phyloP scores from a whole-genome alignment of 2,113 vertebrate species.

The Syrrhaptes paradoxus region DNA sequence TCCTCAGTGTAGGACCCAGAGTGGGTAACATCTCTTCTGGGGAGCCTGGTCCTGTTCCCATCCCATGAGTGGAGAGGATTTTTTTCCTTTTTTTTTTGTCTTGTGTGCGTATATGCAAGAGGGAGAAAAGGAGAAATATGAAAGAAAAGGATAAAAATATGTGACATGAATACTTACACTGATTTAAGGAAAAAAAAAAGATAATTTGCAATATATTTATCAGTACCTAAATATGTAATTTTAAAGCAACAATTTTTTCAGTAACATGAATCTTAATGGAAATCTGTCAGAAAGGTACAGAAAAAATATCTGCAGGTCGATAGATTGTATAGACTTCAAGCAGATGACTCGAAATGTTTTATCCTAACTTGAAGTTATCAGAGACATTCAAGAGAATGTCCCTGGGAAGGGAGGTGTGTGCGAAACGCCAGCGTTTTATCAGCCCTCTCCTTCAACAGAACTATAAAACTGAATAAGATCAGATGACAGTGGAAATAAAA shows the following conservation, averaged over 20 bases:
- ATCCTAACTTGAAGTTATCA: not conserved
- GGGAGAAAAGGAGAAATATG: not conserved
- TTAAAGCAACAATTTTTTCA: not conserved
- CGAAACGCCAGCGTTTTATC: not conserved
- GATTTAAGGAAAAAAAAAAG: not conserved
- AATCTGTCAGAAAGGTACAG: not conserved
- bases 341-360: not conserved
- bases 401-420: not conserved
- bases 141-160: not conserved
- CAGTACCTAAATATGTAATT: not conserved
- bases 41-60: not conserved
- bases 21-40: not conserved
- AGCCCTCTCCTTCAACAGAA: not conserved
- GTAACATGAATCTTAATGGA: not conserved
- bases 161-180: accelerated
- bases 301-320: not conserved
- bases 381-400: not conserved
- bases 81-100: not conserved
- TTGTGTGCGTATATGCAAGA: too few species aligned
- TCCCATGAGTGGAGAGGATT: too few species aligned
- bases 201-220: not conserved
- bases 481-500: not conserved
- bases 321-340: not conserved
- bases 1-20: not conserved
- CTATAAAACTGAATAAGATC: not conserved